Evolutionary conservation across 2,797 vertebrate species (phyloP).

Genomic region (Enteromius anoplus): DNA sequence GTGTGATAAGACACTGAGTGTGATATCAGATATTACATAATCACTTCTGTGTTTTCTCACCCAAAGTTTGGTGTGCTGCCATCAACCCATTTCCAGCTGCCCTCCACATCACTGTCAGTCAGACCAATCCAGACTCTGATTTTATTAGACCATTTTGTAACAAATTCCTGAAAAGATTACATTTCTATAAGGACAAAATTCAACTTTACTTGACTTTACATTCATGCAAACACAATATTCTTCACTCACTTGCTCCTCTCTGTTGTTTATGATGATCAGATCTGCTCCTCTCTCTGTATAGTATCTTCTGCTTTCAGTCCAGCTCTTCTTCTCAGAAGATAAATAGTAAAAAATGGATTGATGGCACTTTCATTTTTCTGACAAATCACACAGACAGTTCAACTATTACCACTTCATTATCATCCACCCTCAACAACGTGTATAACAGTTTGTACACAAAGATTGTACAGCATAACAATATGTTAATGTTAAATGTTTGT

Average conservation of each 20-base stretch:
- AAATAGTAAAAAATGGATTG: background rate
- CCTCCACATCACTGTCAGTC: background rate
- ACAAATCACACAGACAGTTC: background rate
- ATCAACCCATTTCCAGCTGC: background rate
- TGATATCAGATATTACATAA: background rate
- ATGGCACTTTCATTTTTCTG: background rate
- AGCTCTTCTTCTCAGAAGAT: background rate
- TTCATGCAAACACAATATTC: background rate
- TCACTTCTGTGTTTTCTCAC: background rate
- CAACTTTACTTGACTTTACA: background rate
- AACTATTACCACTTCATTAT: background rate
- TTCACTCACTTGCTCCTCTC: background rate
- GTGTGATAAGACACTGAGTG: background rate
- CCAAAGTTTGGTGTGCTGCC: background rate
- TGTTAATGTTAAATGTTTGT: no score
- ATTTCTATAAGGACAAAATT: background rate
- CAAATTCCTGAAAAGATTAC: background rate
- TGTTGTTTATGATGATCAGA: slow-evolving; percentile 17
- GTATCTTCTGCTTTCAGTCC: background rate
- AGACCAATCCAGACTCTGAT: background rate
- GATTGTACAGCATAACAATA: no score
- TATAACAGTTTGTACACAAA: background rate
- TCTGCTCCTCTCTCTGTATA: background rate
- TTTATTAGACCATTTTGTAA: background rate
- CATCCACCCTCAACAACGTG: background rate